A percentile compares a stretch with the other conserved stretches of the same genome.
Evolutionary conservation across 2,113 vertebrate species (phyloP).

Genomic region (Neogobius melanostomus): DNA sequence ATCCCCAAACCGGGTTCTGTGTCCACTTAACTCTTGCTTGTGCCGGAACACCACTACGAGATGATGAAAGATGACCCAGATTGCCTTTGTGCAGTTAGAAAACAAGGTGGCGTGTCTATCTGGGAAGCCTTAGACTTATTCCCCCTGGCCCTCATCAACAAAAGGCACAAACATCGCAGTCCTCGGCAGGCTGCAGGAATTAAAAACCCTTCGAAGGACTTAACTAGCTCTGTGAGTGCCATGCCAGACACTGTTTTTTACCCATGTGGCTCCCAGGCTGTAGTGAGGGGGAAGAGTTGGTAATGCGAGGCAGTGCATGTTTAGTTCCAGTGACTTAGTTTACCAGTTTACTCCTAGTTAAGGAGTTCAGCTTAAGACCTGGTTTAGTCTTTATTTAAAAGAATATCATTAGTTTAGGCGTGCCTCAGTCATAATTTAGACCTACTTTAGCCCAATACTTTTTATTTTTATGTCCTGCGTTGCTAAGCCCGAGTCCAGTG

Average conservation of each 20-base stretch:
- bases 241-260: conserved; percentile 45
- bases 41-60: conserved; percentile 40
- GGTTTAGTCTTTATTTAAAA: too few species aligned
- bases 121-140: conserved; percentile 53
- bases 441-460: too few species aligned
- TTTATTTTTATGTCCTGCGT: too few species aligned
- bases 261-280: too few species aligned
- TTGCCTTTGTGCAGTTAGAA: conserved; percentile 61
- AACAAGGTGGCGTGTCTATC: conserved; percentile 53
- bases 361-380: too few species aligned
- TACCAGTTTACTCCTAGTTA: too few species aligned
- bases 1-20: conserved; percentile 28
- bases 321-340: too few species aligned
- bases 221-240: conserved; percentile 19
- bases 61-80: conserved; percentile 73
- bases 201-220: conserved; percentile 51
- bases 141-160: conserved; percentile 53
- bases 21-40: conserved; percentile 57
- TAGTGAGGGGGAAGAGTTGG: too few species aligned
- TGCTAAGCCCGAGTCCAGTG: too few species aligned
- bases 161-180: conserved; percentile 50
- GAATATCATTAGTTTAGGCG: too few species aligned
- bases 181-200: conserved; percentile 45
- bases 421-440: too few species aligned
- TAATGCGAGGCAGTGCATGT: too few species aligned